A percentile compares a stretch with the other conserved stretches of the same genome.
phyloP scores from a whole-genome alignment of 2,797 vertebrate genomes.

The Onychomys arenicola region DNA sequence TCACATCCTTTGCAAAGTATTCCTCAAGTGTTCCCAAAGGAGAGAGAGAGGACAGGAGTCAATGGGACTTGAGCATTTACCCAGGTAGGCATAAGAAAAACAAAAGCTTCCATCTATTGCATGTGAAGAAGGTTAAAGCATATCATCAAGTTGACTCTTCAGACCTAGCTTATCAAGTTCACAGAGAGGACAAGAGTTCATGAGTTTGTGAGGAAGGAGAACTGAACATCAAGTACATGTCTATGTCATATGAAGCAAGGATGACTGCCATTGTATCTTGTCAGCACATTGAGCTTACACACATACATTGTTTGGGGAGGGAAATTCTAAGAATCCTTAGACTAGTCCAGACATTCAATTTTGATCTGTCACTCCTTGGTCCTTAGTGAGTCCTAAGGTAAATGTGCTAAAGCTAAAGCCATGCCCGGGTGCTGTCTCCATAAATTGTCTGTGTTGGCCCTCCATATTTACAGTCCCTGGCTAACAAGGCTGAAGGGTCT shows the following conservation, averaged over 20 bases:
- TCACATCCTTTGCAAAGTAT: not conserved
- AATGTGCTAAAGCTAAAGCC: not conserved
- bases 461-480: not conserved
- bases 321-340: not conserved
- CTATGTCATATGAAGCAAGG: not conserved
- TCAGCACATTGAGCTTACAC: not conserved
- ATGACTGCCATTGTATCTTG: not conserved
- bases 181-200: not conserved
- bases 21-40: constrained; percentile 44
- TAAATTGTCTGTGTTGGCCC: not conserved
- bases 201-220: not conserved
- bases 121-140: not conserved
- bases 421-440: not conserved
- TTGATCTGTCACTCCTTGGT: not conserved
- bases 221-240: not conserved
- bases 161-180: not conserved
- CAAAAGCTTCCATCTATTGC: not conserved
- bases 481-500: not conserved
- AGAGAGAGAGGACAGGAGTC: not conserved
- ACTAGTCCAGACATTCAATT: constrained; percentile 9
- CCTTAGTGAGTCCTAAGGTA: not conserved
- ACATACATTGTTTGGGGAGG: not conserved
- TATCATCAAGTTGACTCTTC: not conserved
- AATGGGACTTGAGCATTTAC: not conserved
- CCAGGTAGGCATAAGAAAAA: not conserved